Evolutionary conservation across 2,888 invertebrate species (phyloP), one percentile per base, ranked within the genome.

Genomic region (Sepiola atlantica): DNA sequence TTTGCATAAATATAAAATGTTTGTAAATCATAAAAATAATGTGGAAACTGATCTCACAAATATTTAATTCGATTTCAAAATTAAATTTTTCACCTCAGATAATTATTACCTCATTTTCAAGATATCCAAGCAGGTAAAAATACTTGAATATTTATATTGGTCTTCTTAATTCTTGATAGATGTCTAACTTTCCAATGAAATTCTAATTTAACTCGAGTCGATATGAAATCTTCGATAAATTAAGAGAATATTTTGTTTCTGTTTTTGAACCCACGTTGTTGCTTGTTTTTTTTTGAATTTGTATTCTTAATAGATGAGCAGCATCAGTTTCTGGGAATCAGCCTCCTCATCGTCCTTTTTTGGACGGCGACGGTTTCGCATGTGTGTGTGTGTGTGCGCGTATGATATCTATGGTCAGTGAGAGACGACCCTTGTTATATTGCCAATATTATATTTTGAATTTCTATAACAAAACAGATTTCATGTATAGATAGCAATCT

Each of bases 241-340:
- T 77, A 77, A 77, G 77, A 77, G 77, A 77, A 77, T 77, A 77
- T 77, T 77, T 77, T 77, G n/a, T 77, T n/a, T 77, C n/a, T 77
- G n/a, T 77, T n/a, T 45, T 14, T 77, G n/a, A n/a, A 77, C 32
- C 77, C 77, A 77, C 77, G n/a, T 77, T 14, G n/a, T n/a, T 77
- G 77, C 0, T 77, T n/a, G 77, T 14, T 77, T 18, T 32, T 45
- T 77, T 32, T 14, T 77, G n/a, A 77, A 77, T 77, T 21, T 77
- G 14, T 77, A 16, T 77, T n/a, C 77, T n/a, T 14, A 21, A 77
- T 77, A n/a, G n/a, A 77, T n/a, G n/a, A 18, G 2, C 77, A 77
- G 77, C 0, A 24, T 12, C 12, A 28, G 12, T 77, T 77, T 77
- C 77, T 77, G 77, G 77, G 77, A 77, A 77, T 77, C 32, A 32